Percentiles rank a stretch among this genome's conserved stretches.
Conservation (phyloP, 1,140 invertebrate genomes). For the Pachypeltis micranthus region DNA sequence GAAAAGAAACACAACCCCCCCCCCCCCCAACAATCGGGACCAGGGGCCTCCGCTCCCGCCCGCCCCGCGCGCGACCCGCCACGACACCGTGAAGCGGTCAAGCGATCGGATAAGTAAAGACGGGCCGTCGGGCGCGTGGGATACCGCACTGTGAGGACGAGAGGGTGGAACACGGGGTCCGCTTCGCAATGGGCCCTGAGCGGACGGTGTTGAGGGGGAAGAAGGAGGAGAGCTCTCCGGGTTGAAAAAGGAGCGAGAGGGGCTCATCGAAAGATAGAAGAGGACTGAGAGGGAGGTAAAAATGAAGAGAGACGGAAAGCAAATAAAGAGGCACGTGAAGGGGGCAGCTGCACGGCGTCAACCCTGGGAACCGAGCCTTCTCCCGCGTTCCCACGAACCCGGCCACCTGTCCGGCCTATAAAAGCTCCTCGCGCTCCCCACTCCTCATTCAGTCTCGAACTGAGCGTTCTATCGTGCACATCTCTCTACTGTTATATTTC, state of each 20-base stretch:
- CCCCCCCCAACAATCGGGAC: too few species aligned
- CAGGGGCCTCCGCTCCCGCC: too few species aligned
- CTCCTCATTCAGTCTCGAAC: slow-evolving; percentile 14
- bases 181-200: too few species aligned
- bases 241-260: not conserved
- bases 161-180: not conserved
- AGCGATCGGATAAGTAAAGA: slow-evolving; percentile 7
- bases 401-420: slow-evolving; percentile 23
- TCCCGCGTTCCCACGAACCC: slow-evolving; percentile 26
- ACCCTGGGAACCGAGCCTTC: slow-evolving; percentile 24
- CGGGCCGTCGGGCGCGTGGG: slow-evolving; percentile 1
- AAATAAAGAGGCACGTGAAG: slow-evolving; percentile 17
- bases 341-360: slow-evolving; percentile 18
- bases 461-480: slow-evolving; percentile 13
- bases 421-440: slow-evolving; percentile 5
- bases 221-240: too few species aligned
- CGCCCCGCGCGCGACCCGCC: too few species aligned
- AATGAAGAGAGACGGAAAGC: not conserved
- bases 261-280: not conserved
- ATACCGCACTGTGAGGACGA: not conserved
- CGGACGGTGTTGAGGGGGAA: not conserved
- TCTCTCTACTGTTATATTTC: slow-evolving; percentile 15
- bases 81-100: slow-evolving; percentile 1
- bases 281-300: not conserved
- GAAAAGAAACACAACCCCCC: too few species aligned